Percentiles rank a stretch among this genome's conserved stretches.
Evolutionary conservation across 1,140 invertebrate genomes (phyloP).

Genomic region (Zaprionus davidi): DNA sequence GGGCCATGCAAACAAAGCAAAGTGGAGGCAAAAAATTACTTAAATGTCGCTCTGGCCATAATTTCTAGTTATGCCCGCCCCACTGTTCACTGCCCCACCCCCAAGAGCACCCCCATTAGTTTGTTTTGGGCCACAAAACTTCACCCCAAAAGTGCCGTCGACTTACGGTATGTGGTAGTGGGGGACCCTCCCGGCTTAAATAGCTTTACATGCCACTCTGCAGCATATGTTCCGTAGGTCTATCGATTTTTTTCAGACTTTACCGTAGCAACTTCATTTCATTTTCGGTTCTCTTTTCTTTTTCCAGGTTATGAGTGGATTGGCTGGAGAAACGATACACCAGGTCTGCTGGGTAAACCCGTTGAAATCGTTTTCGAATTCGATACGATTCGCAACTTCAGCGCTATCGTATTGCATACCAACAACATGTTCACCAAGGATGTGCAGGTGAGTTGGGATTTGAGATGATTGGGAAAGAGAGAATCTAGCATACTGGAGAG

Average conservation of each 20-base stretch:
- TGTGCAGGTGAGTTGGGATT: constrained; percentile 86
- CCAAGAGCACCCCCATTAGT: constrained; percentile 49
- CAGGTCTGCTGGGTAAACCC: constrained; percentile 85
- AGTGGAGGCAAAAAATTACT: constrained; percentile 67
- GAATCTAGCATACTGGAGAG: not conserved
- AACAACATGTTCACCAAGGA: constrained; percentile 89
- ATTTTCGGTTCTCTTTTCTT: constrained; percentile 42
- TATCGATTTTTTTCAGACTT: constrained; percentile 60
- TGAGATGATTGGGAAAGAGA: not conserved
- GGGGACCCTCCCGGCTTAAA: constrained; percentile 51
- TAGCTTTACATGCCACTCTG: constrained; percentile 73
- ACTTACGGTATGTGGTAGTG: constrained; percentile 17
- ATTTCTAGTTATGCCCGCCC: constrained; percentile 66
- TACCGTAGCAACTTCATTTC: constrained; percentile 25
- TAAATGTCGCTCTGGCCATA: constrained; percentile 81
- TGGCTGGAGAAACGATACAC: constrained; percentile 92
- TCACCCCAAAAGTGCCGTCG: constrained; percentile 60
- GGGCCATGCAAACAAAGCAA: constrained; percentile 67
- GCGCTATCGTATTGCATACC: constrained; percentile 90
- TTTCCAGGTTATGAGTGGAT: constrained; percentile 93
- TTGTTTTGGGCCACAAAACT: constrained; percentile 63
- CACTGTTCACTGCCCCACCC: constrained; percentile 6
- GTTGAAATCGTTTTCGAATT: constrained; percentile 93
- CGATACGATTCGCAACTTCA: constrained; percentile 90
- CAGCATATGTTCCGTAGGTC: constrained; percentile 47